Percentiles rank a stretch among this genome's conserved stretches.
Conservation (phyloP, 2,113 vertebrate genomes). For the Potamarius usumacintae region DNA sequence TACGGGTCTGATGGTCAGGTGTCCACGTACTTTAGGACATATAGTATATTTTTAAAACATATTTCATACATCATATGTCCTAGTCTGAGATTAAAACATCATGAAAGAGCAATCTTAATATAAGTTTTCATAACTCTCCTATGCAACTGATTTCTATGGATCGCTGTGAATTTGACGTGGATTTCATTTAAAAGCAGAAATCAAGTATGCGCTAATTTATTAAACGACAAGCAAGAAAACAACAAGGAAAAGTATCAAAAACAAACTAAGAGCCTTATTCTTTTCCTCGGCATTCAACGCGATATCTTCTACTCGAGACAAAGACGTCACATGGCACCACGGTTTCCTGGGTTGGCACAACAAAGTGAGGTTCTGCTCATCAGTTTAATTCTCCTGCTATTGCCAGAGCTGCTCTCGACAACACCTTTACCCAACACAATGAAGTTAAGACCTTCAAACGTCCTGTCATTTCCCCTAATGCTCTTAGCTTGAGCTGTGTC, state of each 20-base stretch:
- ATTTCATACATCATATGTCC: neutral
- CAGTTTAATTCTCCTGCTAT: slow-evolving; percentile 39
- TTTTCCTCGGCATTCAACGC: neutral
- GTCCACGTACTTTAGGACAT: neutral
- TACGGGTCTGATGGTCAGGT: neutral
- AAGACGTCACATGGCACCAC: neutral
- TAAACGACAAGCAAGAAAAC: neutral
- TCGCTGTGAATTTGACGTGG: neutral
- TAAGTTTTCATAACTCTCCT: neutral
- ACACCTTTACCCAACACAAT: slow-evolving; percentile 47
- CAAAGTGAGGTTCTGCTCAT: slow-evolving; percentile 28
- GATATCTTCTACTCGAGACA: neutral
- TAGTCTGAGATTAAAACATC: neutral
- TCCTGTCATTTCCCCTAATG: slow-evolving; percentile 65
- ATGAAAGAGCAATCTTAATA: neutral
- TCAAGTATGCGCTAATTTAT: neutral
- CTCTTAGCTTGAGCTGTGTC: slow-evolving; percentile 56
- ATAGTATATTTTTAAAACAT: too few species aligned
- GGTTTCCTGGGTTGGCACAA: slow-evolving; percentile 11
- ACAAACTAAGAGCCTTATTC: neutral
- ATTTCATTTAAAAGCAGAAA: neutral
- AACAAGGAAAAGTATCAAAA: neutral
- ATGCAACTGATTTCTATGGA: neutral
- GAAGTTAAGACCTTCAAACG: slow-evolving; percentile 68
- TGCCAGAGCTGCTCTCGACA: neutral